phyloP scores from a whole-genome alignment of 2,113 vertebrate genomes.

The Numenius arquata region DNA sequence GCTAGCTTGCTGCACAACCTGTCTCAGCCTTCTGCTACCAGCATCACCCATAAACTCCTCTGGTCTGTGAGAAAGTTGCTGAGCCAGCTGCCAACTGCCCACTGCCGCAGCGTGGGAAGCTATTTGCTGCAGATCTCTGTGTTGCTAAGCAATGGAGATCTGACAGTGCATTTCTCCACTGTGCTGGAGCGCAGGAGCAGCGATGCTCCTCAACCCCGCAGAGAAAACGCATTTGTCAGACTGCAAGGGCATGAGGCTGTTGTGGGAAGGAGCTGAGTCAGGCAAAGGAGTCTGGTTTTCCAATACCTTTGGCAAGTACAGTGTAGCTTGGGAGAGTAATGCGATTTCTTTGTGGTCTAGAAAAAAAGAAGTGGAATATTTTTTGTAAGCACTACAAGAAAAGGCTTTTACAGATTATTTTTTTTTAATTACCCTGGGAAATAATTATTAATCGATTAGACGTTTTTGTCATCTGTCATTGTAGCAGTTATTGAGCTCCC shows the following conservation, averaged over 20 bases:
- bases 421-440: background rate
- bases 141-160: constrained; percentile 30
- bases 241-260: background rate
- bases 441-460: background rate
- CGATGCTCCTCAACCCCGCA: accelerated
- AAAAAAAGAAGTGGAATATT: background rate
- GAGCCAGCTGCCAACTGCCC: background rate
- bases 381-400: background rate
- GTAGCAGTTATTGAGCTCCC: background rate
- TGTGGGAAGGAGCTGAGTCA: background rate
- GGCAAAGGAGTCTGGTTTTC: background rate
- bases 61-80: background rate
- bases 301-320: background rate
- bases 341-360: background rate
- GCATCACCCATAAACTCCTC: accelerated
- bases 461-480: background rate
- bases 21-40: background rate
- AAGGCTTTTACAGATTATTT: background rate
- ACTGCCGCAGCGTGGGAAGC: background rate
- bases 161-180: background rate
- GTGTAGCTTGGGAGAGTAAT: background rate
- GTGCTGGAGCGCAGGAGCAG: background rate
- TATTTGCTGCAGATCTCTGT: background rate
- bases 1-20: background rate
- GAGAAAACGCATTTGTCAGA: background rate